A percentile compares a stretch with the other conserved stretches of the same genome.
Evolutionary conservation across 1,140 invertebrate species (phyloP).

Genomic region (Reticulitermes speratus): DNA sequence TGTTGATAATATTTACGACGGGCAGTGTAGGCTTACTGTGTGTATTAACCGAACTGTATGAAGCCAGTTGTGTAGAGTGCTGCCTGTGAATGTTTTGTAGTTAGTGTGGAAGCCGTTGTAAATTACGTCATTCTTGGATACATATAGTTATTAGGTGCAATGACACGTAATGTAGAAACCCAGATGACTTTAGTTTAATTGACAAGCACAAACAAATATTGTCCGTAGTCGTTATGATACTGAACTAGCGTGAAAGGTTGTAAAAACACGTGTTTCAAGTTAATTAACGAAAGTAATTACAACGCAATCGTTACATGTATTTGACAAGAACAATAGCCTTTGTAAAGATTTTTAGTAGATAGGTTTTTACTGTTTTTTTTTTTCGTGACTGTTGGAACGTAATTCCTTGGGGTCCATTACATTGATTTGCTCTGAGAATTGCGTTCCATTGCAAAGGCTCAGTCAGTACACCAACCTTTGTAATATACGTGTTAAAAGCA

Average conservation of each 20-base stretch:
- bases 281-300: neutral
- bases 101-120: no score
- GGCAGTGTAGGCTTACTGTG: no score
- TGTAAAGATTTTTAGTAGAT: neutral
- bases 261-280: neutral
- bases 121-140: no score
- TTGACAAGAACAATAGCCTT: neutral
- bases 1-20: no score
- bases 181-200: no score
- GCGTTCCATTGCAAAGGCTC: neutral
- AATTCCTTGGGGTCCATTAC: constrained; percentile 1
- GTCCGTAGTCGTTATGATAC: neutral
- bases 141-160: no score
- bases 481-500: constrained; percentile 3
- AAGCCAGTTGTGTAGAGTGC: no score
- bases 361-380: neutral
- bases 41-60: no score
- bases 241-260: neutral
- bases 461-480: neutral
- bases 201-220: no score
- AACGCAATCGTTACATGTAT: neutral
- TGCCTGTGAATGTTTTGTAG: no score
- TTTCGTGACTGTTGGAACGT: neutral
- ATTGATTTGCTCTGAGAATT: constrained; percentile 16
- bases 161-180: no score